Evolutionary conservation across 2,888 invertebrate genomes (phyloP), one percentile per base, ranked within the genome.

Genomic region (Clunio marinus): DNA sequence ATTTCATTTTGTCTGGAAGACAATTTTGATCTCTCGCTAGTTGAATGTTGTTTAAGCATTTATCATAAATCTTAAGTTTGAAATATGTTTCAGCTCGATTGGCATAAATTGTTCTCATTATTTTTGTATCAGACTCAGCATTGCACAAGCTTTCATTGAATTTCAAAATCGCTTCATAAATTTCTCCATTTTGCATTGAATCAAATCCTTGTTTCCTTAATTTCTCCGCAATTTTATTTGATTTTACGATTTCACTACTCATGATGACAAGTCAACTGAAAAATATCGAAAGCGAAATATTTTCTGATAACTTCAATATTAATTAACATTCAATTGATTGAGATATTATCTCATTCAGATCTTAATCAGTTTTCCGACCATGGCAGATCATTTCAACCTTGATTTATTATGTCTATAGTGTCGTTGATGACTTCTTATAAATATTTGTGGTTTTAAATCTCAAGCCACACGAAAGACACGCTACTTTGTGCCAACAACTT

Each of bases 71-170:
- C 70, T 83, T 80, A 73, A 87, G 79, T 71, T 84, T 82, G 71
- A 83, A 84, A 65, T 90, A 82, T 8, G 88, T 84, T 25, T 89
- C 90, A 41, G 92, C 90, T 73, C 92, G 83, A 75, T 92, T 66
- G 13, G 32, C 32, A 22, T n/a, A 63, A 17, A 63, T 41, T 8
- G 25, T 1, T 10, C 25, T 25, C 4, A 17, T 15, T 1, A n/a
- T 46, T 45, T 78, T 75, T 1, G 74, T 69, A 15, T 27, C 27
- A 2, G 41, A 8, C 62, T 84, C 83, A 7, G 90, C 87, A 76
- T 81, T 81, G 13, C 86, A 83, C 71, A 89, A 80, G 71, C 88
- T 84, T 74, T 83, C 79, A 63, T 86, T 86, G 73, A 88, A 88
- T 66, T 76, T 71, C 70, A 77, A 75, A 41, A 81, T 78, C 69